Evolutionary conservation across 1,140 invertebrate genomes (phyloP).

Genomic region (Andrena cerasifolii): DNA sequence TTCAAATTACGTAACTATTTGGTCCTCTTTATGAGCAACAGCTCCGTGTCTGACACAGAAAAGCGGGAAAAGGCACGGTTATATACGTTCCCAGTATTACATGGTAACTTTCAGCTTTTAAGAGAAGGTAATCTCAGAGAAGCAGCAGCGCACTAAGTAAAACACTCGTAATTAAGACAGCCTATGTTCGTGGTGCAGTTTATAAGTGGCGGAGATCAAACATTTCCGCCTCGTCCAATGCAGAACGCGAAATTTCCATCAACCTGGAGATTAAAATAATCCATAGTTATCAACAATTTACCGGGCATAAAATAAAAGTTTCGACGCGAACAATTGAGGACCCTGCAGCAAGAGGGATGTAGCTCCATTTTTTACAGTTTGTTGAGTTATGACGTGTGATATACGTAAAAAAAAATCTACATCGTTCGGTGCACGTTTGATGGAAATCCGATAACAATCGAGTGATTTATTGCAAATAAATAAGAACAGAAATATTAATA

Average conservation of each 20-base stretch:
- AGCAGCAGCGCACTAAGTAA: too few relatives aligned
- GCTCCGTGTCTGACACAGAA: background rate
- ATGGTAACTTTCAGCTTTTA: background rate
- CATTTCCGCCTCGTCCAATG: background rate
- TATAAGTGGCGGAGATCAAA: background rate
- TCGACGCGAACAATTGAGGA: too few relatives aligned
- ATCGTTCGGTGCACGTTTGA: too few relatives aligned
- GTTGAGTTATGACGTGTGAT: too few relatives aligned
- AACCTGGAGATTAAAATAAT: background rate
- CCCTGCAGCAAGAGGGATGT: too few relatives aligned
- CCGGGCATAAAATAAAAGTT: too few relatives aligned
- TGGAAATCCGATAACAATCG: too few relatives aligned
- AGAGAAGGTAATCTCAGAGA: constrained; percentile 3
- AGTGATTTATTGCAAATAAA: too few relatives aligned
- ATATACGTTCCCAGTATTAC: background rate
- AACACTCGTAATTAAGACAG: constrained; percentile 9
- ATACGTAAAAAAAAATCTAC: too few relatives aligned
- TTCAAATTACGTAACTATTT: background rate
- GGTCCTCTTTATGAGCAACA: background rate
- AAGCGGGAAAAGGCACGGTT: background rate
- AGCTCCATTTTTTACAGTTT: too few relatives aligned
- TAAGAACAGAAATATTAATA: too few relatives aligned
- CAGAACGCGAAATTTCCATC: background rate
- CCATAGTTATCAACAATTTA: background rate
- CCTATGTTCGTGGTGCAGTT: background rate